Evolutionary conservation across 2,888 invertebrate species (phyloP), one percentile per base, ranked within the genome.

Genomic region (Cinara cedri): DNA sequence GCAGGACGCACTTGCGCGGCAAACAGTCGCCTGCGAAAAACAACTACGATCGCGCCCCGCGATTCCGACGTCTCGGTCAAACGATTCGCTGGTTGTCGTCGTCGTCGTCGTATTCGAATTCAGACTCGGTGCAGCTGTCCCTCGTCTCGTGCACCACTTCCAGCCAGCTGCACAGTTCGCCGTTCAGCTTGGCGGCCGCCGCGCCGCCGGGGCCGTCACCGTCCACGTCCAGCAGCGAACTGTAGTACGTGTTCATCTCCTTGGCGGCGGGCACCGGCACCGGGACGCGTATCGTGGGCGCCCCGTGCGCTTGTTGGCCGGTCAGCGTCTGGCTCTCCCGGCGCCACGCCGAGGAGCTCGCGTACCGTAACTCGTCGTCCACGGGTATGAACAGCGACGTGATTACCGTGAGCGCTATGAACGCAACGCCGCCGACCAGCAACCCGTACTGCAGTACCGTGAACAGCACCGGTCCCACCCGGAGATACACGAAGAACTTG

Each of bases 401-500:
- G 51, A 83, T 80, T 11, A 84, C 72, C 24, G 83, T 83, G 75
- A 84, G 81, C 0, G 89, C 85, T 13, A 91, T 85, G 46, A 89
- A 85, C 0, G 87, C 83, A 0, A 87, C 87, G 0, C 89, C 88
- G 0, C 87, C 82, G 60, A 90, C 85, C 82, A 90, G 87, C 1
- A 86, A 83, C 0, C 87, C 70, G 84, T 90, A 91, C 86, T 89
- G 89, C 0, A 87, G 84, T 0, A 85, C 86, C 81, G 87, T 86
- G 84, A 92, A 90, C 0, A 90, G 87, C 0, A 89, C 83, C 0
- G 94, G 94, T 3, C 93, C 85, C 8, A 92, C 88, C 84, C 92
- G 91, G 6, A 94, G 86, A 85, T 94, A 94, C 14, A 94, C 85
- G 82, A 89, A 88, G 86, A 94, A 94, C 34, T 90, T 89, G 44